A percentile compares a stretch with the other conserved stretches of the same genome.
Conservation (phyloP, 2,113 vertebrate genomes). For the Hyaena hyaena region DNA sequence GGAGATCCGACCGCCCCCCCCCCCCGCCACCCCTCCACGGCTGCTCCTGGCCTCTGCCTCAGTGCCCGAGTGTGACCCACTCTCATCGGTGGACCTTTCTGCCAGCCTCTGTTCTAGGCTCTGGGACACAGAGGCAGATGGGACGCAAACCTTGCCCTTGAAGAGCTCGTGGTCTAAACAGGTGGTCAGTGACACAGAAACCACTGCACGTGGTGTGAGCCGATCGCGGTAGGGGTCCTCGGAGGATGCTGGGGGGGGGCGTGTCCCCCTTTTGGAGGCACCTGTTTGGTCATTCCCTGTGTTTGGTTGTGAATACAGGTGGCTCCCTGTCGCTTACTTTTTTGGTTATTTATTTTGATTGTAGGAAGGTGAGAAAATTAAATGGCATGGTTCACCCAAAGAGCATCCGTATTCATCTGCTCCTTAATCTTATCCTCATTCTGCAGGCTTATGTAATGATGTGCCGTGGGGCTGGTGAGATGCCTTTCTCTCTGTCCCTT, state of each 20-base stretch:
- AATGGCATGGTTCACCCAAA: background rate
- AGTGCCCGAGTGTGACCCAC: background rate
- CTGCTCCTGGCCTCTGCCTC: background rate
- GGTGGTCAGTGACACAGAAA: background rate
- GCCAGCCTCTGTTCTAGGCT: background rate
- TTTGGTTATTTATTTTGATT: conserved; percentile 59
- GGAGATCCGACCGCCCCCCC: background rate
- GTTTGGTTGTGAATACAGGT: background rate
- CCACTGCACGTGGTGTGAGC: rapidly evolving
- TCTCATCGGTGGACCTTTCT: background rate
- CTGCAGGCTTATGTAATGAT: conserved; percentile 20
- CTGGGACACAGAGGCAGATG: background rate
- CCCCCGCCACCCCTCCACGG: background rate
- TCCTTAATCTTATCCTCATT: conserved; percentile 4
- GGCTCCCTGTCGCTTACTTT: background rate
- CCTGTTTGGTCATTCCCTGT: background rate
- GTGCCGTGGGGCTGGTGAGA: background rate
- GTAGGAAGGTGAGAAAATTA: conserved; percentile 52
- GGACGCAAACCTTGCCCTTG: background rate
- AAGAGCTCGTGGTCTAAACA: background rate
- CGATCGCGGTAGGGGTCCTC: too few relatives aligned
- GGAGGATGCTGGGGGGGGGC: background rate
- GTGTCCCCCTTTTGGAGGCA: background rate
- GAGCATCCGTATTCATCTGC: background rate
- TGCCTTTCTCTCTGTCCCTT: conserved; percentile 20